Evolutionary conservation across 2,797 vertebrate species (phyloP), one percentile per base, ranked within the genome.

Genomic region (Lophius americanus): DNA sequence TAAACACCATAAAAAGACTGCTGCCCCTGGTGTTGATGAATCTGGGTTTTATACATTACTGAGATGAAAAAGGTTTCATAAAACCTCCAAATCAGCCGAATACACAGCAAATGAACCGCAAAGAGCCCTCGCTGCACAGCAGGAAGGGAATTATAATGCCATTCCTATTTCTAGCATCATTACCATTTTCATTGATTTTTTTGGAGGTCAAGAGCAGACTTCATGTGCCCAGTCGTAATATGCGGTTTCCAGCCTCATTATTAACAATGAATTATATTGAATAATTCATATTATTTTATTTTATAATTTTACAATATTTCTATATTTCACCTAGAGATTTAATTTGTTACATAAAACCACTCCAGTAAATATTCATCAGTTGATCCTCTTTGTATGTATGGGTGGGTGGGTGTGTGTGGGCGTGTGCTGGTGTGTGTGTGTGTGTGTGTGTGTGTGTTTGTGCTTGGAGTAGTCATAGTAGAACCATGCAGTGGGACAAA

Each of bases 91-190:
- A 73, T 86, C 76, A 67, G 64, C 68, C 77, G 81, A 69, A 85
- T 39, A 78, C 76, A 69, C 75, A 60, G 79, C 70, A 90, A 87
- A 86, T 85, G 83, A 87, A 83, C 36, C 89, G 80, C 79, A 83
- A 68, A 88, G 78, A 81, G 71, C 35, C 54, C 60, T 70, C 65
- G 79, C 60, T 60, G 78, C 82, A 42, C 89, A 77, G 85, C 83
- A 43, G 88, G 86, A 60, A 60, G 76, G 70, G 79, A 85, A 84
- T 90, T 83, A 89, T 70, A 79, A 79, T 68, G 76, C 66, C 78
- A 82, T 77, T 85, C 69, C 79, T 67, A 78, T 86, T 78, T 87
- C 76, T 77, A 83, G 64, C 88, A 77, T 72, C 81, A 86, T 89
- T 88, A 85, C 57, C 78, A 78, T 74, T 80, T 79, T 67, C 78